Percentiles rank a stretch among this genome's conserved stretches.
Evolutionary conservation across 2,888 invertebrate genomes (phyloP).

Genomic region (Elmis aenea): DNA sequence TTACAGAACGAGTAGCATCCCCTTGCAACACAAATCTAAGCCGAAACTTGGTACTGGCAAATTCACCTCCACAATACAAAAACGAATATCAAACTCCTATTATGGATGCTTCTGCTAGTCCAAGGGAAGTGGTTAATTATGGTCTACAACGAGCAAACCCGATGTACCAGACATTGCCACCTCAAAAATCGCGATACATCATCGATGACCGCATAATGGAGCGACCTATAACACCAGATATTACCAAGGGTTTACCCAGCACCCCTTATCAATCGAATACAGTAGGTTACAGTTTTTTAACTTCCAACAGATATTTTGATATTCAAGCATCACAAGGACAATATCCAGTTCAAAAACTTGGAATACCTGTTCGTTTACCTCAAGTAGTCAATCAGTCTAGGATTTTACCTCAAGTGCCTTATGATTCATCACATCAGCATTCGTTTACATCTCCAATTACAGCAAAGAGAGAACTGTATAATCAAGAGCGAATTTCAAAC

Average conservation of each 20-base stretch:
- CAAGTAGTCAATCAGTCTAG: slow-evolving; percentile 8
- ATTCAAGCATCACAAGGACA: slow-evolving; percentile 23
- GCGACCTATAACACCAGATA: slow-evolving; percentile 51
- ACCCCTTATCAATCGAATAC: slow-evolving; percentile 13
- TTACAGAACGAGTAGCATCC: slow-evolving; percentile 43
- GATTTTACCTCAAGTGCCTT: slow-evolving; percentile 18
- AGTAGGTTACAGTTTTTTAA: no score
- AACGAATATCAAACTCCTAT: slow-evolving; percentile 19
- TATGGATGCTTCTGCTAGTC: slow-evolving; percentile 19
- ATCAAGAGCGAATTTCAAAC: no score
- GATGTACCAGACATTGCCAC: slow-evolving; percentile 46
- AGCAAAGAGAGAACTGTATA: background rate
- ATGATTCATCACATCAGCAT: slow-evolving; percentile 4
- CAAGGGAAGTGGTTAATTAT: slow-evolving; percentile 1
- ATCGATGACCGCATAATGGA: slow-evolving; percentile 42
- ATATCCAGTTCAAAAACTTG: slow-evolving; percentile 32
- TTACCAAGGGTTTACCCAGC: slow-evolving; percentile 47
- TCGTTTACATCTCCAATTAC: background rate
- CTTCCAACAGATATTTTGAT: no score
- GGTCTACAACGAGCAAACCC: slow-evolving; percentile 22
- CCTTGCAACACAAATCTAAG: slow-evolving; percentile 34
- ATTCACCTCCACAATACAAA: slow-evolving; percentile 10
- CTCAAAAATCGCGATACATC: slow-evolving; percentile 46
- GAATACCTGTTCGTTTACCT: slow-evolving; percentile 37
- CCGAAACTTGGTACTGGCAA: slow-evolving; percentile 24